A percentile compares a stretch with the other conserved stretches of the same genome.
Evolutionary conservation across 2,888 invertebrate species (phyloP).

Genomic region (Nineta flava): DNA sequence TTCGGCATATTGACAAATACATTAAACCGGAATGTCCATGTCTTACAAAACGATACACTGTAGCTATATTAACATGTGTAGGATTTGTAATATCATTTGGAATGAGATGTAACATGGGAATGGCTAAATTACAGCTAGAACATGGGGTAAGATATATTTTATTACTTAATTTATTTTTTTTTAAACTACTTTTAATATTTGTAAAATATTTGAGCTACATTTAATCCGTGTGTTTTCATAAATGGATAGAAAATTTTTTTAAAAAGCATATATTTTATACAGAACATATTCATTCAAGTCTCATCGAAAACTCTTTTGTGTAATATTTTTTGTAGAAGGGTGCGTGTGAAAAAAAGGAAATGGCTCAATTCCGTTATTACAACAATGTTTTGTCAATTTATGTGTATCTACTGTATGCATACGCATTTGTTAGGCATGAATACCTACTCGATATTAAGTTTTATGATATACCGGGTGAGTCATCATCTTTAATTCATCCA

Average conservation of each 20-base stretch:
- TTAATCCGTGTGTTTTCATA: not conserved
- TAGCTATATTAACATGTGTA: constrained; percentile 70
- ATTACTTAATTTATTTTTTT: no score
- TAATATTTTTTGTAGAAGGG: not conserved
- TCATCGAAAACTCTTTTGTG: no score
- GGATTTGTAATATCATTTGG: constrained; percentile 93
- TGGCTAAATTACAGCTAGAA: constrained; percentile 77
- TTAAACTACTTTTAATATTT: not conserved
- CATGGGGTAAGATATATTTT: constrained; percentile 39
- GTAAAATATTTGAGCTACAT: constrained; percentile 5
- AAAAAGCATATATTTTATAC: not conserved
- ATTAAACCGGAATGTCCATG: constrained; percentile 76
- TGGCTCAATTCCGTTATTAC: no score
- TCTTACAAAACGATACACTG: constrained; percentile 71
- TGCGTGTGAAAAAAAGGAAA: no score
- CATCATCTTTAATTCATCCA: no score
- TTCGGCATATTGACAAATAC: constrained; percentile 77
- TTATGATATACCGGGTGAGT: no score
- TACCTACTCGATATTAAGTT: no score
- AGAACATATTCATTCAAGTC: not conserved
- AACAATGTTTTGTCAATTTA: no score
- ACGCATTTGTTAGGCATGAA: no score
- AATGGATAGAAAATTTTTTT: not conserved
- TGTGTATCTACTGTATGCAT: no score
- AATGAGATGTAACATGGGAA: constrained; percentile 97